Base-by-base conservation (phyloP, 1,140 invertebrate species). In the Macrosteles quadrilineatus region DNA sequence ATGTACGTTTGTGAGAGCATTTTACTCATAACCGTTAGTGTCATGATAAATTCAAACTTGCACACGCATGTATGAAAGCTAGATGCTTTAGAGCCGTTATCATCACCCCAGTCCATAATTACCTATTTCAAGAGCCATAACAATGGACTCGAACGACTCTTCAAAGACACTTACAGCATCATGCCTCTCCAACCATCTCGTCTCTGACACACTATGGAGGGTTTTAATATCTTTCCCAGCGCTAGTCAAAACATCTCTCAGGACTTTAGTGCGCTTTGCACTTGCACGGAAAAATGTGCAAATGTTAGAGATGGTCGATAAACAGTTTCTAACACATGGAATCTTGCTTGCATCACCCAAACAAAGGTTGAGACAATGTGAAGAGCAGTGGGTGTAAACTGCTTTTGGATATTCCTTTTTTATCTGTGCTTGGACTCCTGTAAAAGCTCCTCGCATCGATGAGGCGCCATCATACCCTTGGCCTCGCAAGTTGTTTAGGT, bases 131-230 rank as follows among this genome's bases (percentile, higher is more conserved):
- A 71, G 31, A 19, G 17, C 25, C 47, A 6, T 31, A 25, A 57
- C 17, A 27, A 70, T 66, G 0, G 62, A 14, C 23, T 66, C 23
- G 36, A 23, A 66, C 1, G 31, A 30, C 12, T 55, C 45, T n/a
- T 21, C 12, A 11, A 68, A 59, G 19, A 71, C 66, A 19, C 47
- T 47, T 29, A 71, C 47, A 17, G 66, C 45, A 32, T 70, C 30
- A 25, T 70, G 69, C 14, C 62, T 25, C 47, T 70, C 25, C 0
- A 70, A 29, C 69, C 69, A 66, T 65, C 63, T 23, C n/a, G 69
- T n/a, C n/a, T 66, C 21, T n/a, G 63, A 27, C 62, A 17, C n/a
- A 27, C 21, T 64, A 30, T 19, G 6, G 31, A 2, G 36, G 36
- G 17, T 64, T 64, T n/a, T 64, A 25, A n/a, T 2, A 27, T 3